A percentile compares a stretch with the other conserved stretches of the same genome.
Conservation (phyloP, 2,888 invertebrate genomes). For the Drosophila atroscutellata region DNA sequence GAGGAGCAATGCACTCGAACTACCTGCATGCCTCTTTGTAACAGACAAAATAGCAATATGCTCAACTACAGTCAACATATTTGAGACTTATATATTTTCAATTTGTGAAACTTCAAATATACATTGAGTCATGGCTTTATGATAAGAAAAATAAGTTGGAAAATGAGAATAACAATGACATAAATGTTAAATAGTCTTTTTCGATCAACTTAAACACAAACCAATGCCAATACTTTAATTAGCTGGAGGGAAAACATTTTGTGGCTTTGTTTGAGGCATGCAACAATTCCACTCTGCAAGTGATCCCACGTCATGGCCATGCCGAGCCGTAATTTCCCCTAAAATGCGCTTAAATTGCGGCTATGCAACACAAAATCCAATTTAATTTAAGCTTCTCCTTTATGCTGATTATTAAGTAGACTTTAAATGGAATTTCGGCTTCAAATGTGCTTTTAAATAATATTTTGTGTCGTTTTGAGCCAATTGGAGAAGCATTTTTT, state of each 20-base stretch:
- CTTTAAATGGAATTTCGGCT: background rate
- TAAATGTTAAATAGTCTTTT: background rate
- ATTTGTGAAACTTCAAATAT: background rate
- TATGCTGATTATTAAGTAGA: background rate
- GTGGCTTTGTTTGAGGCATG: constrained; percentile 17
- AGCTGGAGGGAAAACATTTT: constrained; percentile 13
- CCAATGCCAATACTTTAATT: constrained; percentile 33
- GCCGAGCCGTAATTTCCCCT: background rate
- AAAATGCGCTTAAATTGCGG: background rate
- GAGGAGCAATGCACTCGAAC: constrained; percentile 18
- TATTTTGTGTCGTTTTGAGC: background rate
- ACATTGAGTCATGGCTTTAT: background rate
- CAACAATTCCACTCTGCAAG: background rate
- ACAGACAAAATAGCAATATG: background rate
- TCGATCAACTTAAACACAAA: background rate
- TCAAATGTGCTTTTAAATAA: background rate
- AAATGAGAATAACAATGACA: background rate
- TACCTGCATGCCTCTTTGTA: background rate
- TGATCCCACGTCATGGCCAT: background rate
- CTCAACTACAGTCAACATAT: background rate
- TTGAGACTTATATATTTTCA: constrained; percentile 1
- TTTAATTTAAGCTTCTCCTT: background rate
- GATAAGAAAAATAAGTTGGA: background rate
- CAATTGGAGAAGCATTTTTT: background rate
- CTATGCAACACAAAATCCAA: background rate